A percentile compares a stretch with the other conserved stretches of the same genome.
phyloP scores from a whole-genome alignment of 2,113 vertebrate genomes.

The Nibea albiflora region DNA sequence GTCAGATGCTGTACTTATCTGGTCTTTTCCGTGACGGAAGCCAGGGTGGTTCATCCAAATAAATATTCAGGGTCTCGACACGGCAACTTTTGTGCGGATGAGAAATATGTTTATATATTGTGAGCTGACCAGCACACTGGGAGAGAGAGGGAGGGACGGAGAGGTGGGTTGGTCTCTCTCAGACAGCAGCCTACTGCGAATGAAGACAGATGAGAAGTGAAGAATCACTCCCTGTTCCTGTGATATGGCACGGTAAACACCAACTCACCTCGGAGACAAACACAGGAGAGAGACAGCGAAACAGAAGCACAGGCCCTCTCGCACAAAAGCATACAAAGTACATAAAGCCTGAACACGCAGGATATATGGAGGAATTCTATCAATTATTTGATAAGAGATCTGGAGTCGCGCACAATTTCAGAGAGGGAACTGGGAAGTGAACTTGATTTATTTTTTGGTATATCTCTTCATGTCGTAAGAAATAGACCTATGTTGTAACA shows the following conservation, averaged over 20 bases:
- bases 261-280: constrained; percentile 42
- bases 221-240: constrained; percentile 29
- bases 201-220: constrained; percentile 63
- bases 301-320: constrained; percentile 10
- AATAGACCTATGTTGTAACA: constrained; percentile 35
- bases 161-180: constrained; percentile 42
- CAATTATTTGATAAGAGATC: constrained; percentile 75
- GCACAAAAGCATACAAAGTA: constrained; percentile 36
- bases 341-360: constrained; percentile 46
- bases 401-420: constrained; percentile 57
- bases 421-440: constrained; percentile 44
- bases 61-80: constrained; percentile 38
- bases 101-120: constrained; percentile 50
- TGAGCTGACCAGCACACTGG: constrained; percentile 21
- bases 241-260: constrained; percentile 46
- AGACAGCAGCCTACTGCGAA: constrained; percentile 38
- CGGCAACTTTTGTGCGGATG: constrained; percentile 33
- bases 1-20: constrained; percentile 42
- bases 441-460: constrained; percentile 65
- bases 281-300: constrained; percentile 25
- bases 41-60: constrained; percentile 11
- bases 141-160: not conserved
- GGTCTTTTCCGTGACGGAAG: constrained; percentile 38
- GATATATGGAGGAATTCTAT: constrained; percentile 48
- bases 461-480: constrained; percentile 47